Evolutionary conservation across 2,113 vertebrate genomes (phyloP), one percentile per base, ranked within the genome.

Genomic region (Dermatemys mawii): DNA sequence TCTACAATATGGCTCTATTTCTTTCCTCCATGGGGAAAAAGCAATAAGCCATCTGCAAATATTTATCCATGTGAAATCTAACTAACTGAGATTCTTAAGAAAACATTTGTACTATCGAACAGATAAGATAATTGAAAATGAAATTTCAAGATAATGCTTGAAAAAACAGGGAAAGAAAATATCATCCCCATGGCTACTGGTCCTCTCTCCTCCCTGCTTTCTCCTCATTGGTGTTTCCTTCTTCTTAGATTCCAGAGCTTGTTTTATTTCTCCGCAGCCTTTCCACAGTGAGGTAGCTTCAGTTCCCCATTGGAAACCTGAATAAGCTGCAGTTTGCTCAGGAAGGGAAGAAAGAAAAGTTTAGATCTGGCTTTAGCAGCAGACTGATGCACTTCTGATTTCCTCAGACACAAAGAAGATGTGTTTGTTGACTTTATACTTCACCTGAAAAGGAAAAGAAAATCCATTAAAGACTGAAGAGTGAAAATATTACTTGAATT

Each of bases 191-290:
- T 96, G 95, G 92, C 93, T 96, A 94, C 97, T 93, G 93, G 73
- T 96, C 88, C 92, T 96, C 92, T 89, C 98, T 97, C 97, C 97
- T 98, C 96, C 96, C 96, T 84, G 86, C 90, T 90, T 49, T 49
- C 67, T 92, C n/a, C 73, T 89, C 89, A 88, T 53, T 87, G 94
- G 89, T 87, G 53, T 92, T 95, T 3, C 8, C 38, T 85, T 90
- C 88, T 70, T 54, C 57, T 81, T 84, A 88, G 90, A 96, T 95
- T 95, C 96, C 97, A 96, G 95, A 97, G 95, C 93, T 95, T 10
- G 49, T n/a, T 96, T 91, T 87, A 86, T 90, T 92, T 73, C 95
- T 95, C 95, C 81, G 63, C 83, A 91, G 94, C 93, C 32, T 93
- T 51, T 79, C 93, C 81, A 4, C 86, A 84, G 93, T 29, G 82